phyloP scores from a whole-genome alignment of 2,888 invertebrate species.

The Diabrotica balteata region DNA sequence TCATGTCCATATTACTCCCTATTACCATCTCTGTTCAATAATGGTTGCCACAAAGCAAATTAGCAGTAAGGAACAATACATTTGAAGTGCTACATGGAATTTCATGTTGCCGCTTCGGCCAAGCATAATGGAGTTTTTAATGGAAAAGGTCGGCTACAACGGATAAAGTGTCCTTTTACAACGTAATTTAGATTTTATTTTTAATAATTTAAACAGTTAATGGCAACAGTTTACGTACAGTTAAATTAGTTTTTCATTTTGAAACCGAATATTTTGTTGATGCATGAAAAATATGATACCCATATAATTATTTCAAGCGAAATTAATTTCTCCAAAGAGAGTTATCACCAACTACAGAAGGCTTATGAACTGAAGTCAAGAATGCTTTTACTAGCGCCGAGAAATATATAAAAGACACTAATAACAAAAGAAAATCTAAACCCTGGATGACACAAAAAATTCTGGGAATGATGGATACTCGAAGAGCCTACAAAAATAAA shows the following conservation, averaged over 20 bases:
- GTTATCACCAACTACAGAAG: too few species aligned
- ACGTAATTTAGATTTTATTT: constrained; percentile 4
- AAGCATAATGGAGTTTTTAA: constrained; percentile 32
- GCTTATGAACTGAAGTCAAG: too few species aligned
- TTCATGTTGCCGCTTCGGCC: constrained; percentile 27
- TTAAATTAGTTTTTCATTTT: neutral
- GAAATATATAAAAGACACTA: too few species aligned
- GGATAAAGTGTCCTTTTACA: constrained; percentile 3
- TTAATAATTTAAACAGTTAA: constrained; percentile 1
- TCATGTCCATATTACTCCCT: constrained; percentile 18
- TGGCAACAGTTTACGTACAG: neutral
- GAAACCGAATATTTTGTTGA: too few species aligned
- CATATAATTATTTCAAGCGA: too few species aligned
- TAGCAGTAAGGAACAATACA: constrained; percentile 38
- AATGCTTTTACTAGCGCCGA: too few species aligned
- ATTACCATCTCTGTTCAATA: constrained; percentile 40
- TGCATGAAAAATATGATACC: too few species aligned
- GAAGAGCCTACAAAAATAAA: too few species aligned
- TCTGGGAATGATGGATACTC: too few species aligned
- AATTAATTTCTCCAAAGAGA: too few species aligned
- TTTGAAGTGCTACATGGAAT: constrained; percentile 36
- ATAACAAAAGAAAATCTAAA: too few species aligned
- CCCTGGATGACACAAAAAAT: too few species aligned
- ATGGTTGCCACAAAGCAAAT: constrained; percentile 37
- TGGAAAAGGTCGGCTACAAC: constrained; percentile 18